Percentiles rank a stretch among this genome's conserved stretches.
phyloP scores from a whole-genome alignment of 2,888 invertebrate genomes.

The Isoperla grammatica region DNA sequence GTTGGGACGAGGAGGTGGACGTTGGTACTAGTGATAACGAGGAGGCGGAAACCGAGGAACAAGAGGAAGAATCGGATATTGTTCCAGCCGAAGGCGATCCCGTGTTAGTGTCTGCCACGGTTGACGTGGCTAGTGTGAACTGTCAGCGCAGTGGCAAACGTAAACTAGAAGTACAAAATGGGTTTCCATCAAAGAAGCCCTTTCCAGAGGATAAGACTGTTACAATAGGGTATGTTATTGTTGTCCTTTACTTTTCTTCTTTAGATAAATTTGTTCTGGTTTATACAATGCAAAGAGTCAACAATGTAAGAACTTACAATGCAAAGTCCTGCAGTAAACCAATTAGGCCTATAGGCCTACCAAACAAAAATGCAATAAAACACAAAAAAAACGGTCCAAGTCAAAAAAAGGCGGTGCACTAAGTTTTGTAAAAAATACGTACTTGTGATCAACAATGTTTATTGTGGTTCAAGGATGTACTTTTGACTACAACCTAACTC shows the following conservation, averaged over 20 bases:
- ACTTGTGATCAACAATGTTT: too few species aligned
- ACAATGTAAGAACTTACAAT: too few species aligned
- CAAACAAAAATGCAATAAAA: too few species aligned
- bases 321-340: too few species aligned
- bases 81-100: constrained; percentile 27
- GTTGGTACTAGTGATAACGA: constrained; percentile 43
- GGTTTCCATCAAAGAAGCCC: constrained; percentile 51
- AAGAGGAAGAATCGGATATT: constrained; percentile 21
- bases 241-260: background rate
- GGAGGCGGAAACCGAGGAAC: constrained; percentile 23
- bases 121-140: constrained; percentile 24
- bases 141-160: constrained; percentile 44
- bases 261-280: too few species aligned
- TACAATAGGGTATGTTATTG: constrained; percentile 30
- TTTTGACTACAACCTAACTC: too few species aligned
- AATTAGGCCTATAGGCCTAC: too few species aligned
- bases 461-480: too few species aligned
- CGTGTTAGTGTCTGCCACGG: constrained; percentile 35
- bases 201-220: constrained; percentile 46
- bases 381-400: too few species aligned
- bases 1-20: constrained; percentile 39
- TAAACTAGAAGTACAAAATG: constrained; percentile 45
- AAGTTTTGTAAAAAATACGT: too few species aligned
- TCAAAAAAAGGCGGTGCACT: too few species aligned
- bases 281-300: too few species aligned